Percentiles rank a stretch among this genome's conserved stretches.
Conservation (phyloP, 2,797 vertebrate species). For the Tragopan temminckii region DNA sequence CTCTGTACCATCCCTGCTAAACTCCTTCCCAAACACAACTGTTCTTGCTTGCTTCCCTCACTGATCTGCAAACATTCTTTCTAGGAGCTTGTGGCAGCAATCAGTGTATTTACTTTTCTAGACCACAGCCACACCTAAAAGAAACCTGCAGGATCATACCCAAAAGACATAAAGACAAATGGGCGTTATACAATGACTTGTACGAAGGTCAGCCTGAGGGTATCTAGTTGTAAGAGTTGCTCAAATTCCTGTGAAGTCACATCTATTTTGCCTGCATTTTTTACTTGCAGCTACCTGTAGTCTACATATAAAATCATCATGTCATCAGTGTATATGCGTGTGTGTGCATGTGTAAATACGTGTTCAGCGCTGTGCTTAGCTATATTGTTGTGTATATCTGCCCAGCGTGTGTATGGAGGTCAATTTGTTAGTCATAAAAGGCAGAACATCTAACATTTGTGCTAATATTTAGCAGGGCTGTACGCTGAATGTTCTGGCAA, state of each 20-base stretch:
- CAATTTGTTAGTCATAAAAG: not conserved
- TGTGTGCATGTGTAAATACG: not conserved
- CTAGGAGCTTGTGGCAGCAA: not conserved
- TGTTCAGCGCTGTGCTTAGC: not conserved
- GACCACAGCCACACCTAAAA: not conserved
- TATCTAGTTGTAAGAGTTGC: not conserved
- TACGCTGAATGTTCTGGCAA: not conserved
- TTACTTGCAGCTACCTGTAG: not conserved
- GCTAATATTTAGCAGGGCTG: not conserved
- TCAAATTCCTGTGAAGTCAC: not conserved
- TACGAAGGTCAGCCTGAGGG: not conserved
- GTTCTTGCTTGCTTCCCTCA: not conserved
- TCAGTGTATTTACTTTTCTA: not conserved
- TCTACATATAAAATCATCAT: not conserved
- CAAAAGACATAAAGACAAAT: not conserved
- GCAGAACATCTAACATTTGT: not conserved
- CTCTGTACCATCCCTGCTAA: not conserved
- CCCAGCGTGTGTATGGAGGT: rapidly evolving
- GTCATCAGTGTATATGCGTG: not conserved
- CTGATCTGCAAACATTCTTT: not conserved
- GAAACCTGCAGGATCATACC: not conserved
- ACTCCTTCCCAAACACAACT: not conserved
- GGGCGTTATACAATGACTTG: not conserved
- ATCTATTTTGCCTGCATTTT: not conserved
- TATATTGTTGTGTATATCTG: not conserved